phyloP scores from a whole-genome alignment of 2,888 invertebrate genomes.

The Oxyscelio sp. region DNA sequence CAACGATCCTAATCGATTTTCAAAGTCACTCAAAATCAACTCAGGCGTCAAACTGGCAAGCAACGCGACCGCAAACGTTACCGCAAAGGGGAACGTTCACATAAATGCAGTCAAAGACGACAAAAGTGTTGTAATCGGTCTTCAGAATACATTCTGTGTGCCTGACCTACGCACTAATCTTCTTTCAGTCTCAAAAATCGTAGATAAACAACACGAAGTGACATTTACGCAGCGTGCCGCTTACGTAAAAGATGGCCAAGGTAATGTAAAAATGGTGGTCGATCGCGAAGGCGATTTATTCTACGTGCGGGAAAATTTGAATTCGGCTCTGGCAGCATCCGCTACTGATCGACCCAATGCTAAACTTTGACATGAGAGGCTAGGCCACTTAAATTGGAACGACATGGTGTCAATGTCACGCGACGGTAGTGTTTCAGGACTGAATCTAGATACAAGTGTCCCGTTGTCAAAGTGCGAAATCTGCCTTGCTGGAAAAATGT shows the following conservation, averaged over 20 bases:
- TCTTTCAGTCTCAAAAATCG: constrained; percentile 19
- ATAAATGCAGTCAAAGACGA: no score
- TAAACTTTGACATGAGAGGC: not conserved
- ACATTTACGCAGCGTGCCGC: not conserved
- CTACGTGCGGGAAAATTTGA: not conserved
- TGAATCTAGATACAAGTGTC: not conserved
- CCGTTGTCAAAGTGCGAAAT: not conserved
- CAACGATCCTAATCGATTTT: no score
- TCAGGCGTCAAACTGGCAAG: no score
- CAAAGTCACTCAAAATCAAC: no score
- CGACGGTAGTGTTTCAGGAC: not conserved
- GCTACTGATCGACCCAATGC: not conserved
- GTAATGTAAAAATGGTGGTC: constrained; percentile 22
- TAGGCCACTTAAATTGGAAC: not conserved
- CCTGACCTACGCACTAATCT: no score
- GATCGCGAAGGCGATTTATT: constrained; percentile 33
- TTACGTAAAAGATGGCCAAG: not conserved
- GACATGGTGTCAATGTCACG: not conserved
- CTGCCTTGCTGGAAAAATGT: no score
- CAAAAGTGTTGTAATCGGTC: no score
- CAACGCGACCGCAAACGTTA: no score
- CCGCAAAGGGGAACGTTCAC: no score
- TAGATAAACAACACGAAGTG: not conserved
- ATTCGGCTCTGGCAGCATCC: not conserved
- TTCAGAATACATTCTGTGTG: no score